A percentile compares a stretch with the other conserved stretches of the same genome.
These are phyloP conservation scores for Halcyon chelicuti DNA, from an alignment of 2,797 vertebrate species.

Conservation along the genomic window DNA sequence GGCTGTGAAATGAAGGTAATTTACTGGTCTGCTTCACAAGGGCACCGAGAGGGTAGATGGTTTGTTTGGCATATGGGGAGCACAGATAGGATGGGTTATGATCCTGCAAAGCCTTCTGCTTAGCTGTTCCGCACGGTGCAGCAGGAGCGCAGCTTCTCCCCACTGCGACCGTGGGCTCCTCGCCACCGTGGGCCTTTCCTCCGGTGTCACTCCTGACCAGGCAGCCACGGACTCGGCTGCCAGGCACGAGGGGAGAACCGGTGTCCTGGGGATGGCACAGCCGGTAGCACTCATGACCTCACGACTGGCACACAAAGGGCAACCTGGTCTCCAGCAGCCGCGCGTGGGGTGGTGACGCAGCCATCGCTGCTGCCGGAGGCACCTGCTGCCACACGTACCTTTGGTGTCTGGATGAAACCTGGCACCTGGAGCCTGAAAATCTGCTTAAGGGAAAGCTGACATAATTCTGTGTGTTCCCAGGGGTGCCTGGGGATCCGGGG, in stretches of 20 bases:
- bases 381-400: fast-evolving
- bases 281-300: background rate
- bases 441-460: constrained; percentile 3
- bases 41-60: background rate
- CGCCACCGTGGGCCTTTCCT: too few relatives aligned
- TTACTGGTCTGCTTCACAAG: background rate
- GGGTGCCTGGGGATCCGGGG: fast-evolving
- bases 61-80: background rate
- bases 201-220: fast-evolving
- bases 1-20: constrained; percentile 26
- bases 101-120: background rate
- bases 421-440: background rate
- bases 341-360: fast-evolving
- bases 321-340: background rate
- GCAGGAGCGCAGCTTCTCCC: fast-evolving
- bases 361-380: fast-evolving
- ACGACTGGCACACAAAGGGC: background rate
- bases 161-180: fast-evolving
- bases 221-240: fast-evolving
- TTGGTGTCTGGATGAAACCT: background rate
- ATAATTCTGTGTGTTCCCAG: background rate
- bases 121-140: fast-evolving
- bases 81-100: background rate
- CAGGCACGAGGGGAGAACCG: background rate
- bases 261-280: fast-evolving